Conservation (phyloP, 2,113 vertebrate species). For the Chaetops frenatus region DNA sequence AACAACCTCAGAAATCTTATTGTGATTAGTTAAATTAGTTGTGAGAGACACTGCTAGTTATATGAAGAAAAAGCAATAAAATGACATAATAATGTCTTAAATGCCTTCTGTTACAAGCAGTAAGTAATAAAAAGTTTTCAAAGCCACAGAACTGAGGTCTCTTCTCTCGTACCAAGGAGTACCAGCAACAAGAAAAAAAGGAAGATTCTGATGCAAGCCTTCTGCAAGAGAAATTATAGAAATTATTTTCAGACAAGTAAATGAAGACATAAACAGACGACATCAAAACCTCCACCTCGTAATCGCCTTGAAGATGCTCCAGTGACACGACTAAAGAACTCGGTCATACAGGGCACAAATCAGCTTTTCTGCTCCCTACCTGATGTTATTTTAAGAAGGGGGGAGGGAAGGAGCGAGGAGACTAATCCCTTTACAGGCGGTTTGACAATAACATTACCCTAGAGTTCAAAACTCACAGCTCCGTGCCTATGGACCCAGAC, state of each 20-base stretch:
- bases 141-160: background rate
- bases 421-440: background rate
- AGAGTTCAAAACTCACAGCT: background rate
- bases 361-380: constrained; percentile 29
- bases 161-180: background rate
- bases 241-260: background rate
- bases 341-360: constrained; percentile 19
- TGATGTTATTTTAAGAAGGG: background rate
- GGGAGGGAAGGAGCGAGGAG: background rate
- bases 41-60: background rate
- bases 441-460: background rate
- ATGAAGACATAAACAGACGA: background rate
- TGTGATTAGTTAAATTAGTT: background rate
- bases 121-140: background rate
- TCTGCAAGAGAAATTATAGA: background rate
- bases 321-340: background rate
- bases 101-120: background rate
- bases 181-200: background rate
- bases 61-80: background rate
- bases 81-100: accelerated
- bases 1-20: background rate
- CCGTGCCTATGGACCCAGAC: accelerated
- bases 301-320: constrained; percentile 34
- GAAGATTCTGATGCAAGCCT: background rate
- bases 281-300: background rate